These are phyloP conservation scores for Capreolus pygargus DNA, from an alignment of 2,113 vertebrate genomes.

Conservation along the genomic window DNA sequence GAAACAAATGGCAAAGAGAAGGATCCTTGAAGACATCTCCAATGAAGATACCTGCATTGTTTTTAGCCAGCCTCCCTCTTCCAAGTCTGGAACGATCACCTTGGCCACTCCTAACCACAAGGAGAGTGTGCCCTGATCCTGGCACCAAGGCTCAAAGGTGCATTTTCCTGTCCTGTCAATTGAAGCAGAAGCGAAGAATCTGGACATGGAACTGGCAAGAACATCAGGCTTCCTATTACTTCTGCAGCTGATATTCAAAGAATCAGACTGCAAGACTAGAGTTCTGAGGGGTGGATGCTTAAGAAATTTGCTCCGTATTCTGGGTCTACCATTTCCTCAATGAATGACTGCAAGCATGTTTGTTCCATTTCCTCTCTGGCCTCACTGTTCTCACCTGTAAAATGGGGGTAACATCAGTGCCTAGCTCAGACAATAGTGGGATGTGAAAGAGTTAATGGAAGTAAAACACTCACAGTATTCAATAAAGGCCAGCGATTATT, in stretches of 20 bases:
- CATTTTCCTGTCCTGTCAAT: not conserved
- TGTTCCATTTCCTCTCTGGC: not conserved
- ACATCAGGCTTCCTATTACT: not conserved
- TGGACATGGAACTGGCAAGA: not conserved
- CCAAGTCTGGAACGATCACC: not conserved
- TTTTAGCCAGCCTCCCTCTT: not conserved
- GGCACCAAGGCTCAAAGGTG: fast-evolving
- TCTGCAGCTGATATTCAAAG: not conserved
- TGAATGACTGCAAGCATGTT: not conserved
- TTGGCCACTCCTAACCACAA: not conserved
- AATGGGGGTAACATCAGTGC: not conserved
- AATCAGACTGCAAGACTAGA: not conserved
- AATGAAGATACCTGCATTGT: not conserved
- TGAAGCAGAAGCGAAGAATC: not conserved
- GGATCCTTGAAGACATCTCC: not conserved
- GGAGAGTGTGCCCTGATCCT: not conserved
- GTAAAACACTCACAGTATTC: not conserved
- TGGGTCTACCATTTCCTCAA: not conserved
- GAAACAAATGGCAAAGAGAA: not conserved
- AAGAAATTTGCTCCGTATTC: not conserved
- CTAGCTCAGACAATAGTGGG: not conserved
- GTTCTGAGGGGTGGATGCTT: not conserved
- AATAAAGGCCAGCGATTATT: not conserved
- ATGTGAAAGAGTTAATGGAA: not conserved
- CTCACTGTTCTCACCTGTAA: not conserved